Evolutionary conservation across 2,888 invertebrate species (phyloP), one percentile per base, ranked within the genome.

Genomic region (Phoronis australis): DNA sequence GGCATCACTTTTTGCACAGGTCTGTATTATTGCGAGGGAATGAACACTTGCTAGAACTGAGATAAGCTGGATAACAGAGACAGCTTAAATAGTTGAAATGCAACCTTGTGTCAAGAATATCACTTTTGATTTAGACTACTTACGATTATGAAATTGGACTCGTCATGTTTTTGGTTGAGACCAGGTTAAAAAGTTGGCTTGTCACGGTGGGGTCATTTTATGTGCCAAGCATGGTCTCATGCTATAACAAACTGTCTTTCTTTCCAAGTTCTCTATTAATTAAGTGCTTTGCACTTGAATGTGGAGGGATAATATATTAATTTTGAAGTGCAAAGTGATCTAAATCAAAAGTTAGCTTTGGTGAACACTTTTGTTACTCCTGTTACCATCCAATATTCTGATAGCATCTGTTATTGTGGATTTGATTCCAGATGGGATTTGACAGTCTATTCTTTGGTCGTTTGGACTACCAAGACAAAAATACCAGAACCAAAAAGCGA

Each of bases 381-480:
- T 9, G 31, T 31, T 31, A 12, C 9, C 15, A 31, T 31, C 15
- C 15, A 9, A 31, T 15, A 12, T 31, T 31, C 9, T 15, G 15
- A 15, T 31, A 12, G 20, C 37, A n/a, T 25, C 12, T 41, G 15
- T 3, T 41, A 9, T 31, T 26, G 20, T 22, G 3, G 23, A 9
- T 42, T 37, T 31, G 83, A 5, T 82, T 88, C 0, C 85, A 86
- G 72, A 85, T 95, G 84, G 93, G 89, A 56, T 94, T 86, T 68
- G 92, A 95, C 68, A 93, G 90, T 0, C 76, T 91, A 55, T 87
- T 93, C 66, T 83, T 94, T 49, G 92, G 89, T 0, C 82, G 94
- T 22, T 82, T 93, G 23, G 93, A 94, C 76, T 91, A 87, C 74
- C 69, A 88, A 69, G 94, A 95, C 69, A 91, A 90, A 71, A 51